phyloP scores from a whole-genome alignment of 37 sponge, comb jelly and placozoan genomes.

The Cliona cf. orientalis region DNA sequence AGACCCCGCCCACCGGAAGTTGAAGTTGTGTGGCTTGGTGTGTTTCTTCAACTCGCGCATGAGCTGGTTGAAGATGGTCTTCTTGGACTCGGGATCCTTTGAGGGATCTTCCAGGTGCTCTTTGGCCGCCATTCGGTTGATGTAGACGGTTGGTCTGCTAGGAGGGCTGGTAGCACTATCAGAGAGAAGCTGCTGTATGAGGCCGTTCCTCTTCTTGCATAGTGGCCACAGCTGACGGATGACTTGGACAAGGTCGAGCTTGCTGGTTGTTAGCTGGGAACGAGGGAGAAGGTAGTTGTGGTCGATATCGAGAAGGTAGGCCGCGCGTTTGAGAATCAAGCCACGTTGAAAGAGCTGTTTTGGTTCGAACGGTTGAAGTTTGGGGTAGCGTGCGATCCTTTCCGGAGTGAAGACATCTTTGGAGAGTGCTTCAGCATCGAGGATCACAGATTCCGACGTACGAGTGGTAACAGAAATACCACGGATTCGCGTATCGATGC shows the following conservation, averaged over 20 bases:
- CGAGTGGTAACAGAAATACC: slow-evolving; percentile 47
- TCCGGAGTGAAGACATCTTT: slow-evolving; percentile 55
- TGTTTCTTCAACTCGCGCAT: slow-evolving; percentile 66
- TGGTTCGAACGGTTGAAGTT: slow-evolving; percentile 66
- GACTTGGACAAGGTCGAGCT: slow-evolving; percentile 15
- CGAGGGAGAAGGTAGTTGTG: slow-evolving; percentile 75
- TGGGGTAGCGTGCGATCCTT: slow-evolving; percentile 67
- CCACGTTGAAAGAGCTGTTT: slow-evolving; percentile 62
- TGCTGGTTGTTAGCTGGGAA: slow-evolving; percentile 21
- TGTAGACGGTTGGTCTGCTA: slow-evolving; percentile 58
- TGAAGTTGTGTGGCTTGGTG: slow-evolving; percentile 57
- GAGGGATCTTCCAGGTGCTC: slow-evolving; percentile 78
- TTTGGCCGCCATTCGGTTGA: slow-evolving; percentile 81
- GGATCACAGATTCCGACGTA: slow-evolving; percentile 19
- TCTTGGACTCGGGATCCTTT: slow-evolving; percentile 69
- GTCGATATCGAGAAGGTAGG: slow-evolving; percentile 64
- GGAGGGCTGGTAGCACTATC: slow-evolving; percentile 46
- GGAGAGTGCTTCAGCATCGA: slow-evolving; percentile 42
- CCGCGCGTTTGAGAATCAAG: slow-evolving; percentile 60
- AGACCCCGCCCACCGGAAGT: slow-evolving; percentile 79
- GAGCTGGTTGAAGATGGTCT: slow-evolving; percentile 78
- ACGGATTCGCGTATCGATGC: slow-evolving; percentile 80
- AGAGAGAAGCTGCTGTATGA: slow-evolving; percentile 65
- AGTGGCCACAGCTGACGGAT: slow-evolving; percentile 86
- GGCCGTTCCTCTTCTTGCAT: slow-evolving; percentile 43